Evolutionary conservation across 2,888 invertebrate species (phyloP).

Genomic region (Linnaemya tessellans): DNA sequence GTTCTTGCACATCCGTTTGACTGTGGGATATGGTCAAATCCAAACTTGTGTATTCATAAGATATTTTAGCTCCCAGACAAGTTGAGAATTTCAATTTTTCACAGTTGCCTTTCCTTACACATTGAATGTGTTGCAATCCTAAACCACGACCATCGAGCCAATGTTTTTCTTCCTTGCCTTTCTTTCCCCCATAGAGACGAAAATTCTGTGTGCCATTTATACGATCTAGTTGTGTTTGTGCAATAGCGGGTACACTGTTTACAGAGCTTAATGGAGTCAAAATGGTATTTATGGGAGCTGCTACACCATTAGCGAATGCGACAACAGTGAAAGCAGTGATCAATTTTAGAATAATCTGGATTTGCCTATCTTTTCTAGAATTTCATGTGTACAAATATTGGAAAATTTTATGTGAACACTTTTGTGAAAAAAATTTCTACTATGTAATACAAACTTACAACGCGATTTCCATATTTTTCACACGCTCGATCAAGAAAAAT

Average conservation of each 20-base stretch:
- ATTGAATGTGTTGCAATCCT: slow-evolving; percentile 86
- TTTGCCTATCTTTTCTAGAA: slow-evolving; percentile 9
- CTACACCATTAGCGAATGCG: background rate
- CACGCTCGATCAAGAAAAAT: background rate
- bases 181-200: slow-evolving; percentile 84
- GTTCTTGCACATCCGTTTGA: slow-evolving; percentile 88
- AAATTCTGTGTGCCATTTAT: slow-evolving; percentile 86
- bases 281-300: slow-evolving; percentile 14
- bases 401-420: background rate
- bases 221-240: slow-evolving; percentile 83
- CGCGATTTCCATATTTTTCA: slow-evolving; percentile 20
- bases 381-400: background rate
- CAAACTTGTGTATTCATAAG: slow-evolving; percentile 90
- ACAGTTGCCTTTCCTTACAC: slow-evolving; percentile 89
- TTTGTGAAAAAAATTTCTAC: background rate
- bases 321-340: background rate
- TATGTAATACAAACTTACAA: slow-evolving; percentile 35
- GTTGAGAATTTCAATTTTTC: slow-evolving; percentile 86
- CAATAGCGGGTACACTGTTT: slow-evolving; percentile 39
- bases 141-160: slow-evolving; percentile 85
- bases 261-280: slow-evolving; percentile 27
- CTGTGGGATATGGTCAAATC: slow-evolving; percentile 89
- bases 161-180: slow-evolving; percentile 85
- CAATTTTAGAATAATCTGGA: background rate
- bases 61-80: slow-evolving; percentile 91